Base-by-base conservation (phyloP, 2,113 vertebrate genomes). In the Daboia siamensis region DNA sequence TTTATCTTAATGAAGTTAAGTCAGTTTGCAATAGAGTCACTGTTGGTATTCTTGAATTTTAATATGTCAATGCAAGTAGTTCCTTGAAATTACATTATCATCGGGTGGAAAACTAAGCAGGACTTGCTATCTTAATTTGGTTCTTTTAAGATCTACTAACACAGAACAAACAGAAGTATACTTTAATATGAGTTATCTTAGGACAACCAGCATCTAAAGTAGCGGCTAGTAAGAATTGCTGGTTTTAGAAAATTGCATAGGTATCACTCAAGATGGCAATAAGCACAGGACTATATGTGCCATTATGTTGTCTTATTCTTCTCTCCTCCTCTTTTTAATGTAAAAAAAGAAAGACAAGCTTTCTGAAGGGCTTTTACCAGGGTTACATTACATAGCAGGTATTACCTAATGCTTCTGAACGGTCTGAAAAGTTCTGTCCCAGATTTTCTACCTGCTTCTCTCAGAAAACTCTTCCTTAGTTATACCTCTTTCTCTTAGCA, bases 201-300 rank as follows among this genome's bases (percentile, higher is more conserved):
- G 94, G 94, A 95, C 84, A 94, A 97, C 96, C 96, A 97, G 96
- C 95, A 97, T 91, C 93, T 93, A 20, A 95, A 93, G 94, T 94
- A 96, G 95, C 93, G 90, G 69, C 95, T 93, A 91, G 17, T 13
- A 95, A 90, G 88, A 97, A 96, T 95, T 91, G 95, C 95, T 96
- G 96, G 95, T 95, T 95, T 95, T 94, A 96, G 94, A 95, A 97
- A 96, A 97, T 33, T 96, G 96, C 96, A 96, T 96, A 97, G 94
- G 90, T 87, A 15, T 93, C 95, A 94, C 92, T 96, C 93, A 96
- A 96, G 96, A 97, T 97, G 97, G 97, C 97, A 96, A 95, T 0
- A 93, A 39, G 74, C n/a, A 61, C 93, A 91, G 97, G 93, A 95
- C 92, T 9, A 1, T 57, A 84, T 2, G 57, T 89, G 96, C 93